phyloP scores from a whole-genome alignment of 1,140 invertebrate species.

The Chionoecetes opilio region DNA sequence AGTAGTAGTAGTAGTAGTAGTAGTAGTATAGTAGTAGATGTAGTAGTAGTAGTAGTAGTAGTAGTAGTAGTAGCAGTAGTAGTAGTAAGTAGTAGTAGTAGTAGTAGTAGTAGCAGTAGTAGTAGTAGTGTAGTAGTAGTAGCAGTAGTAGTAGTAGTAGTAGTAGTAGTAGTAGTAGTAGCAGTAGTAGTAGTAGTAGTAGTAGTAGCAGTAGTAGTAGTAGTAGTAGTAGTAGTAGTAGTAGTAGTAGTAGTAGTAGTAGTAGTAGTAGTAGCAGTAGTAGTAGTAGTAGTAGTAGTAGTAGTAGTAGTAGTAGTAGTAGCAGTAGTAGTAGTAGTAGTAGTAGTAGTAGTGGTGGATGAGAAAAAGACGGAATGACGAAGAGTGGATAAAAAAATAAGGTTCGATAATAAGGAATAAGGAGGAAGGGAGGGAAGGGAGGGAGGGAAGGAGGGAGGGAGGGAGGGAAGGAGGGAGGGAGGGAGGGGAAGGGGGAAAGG shows the following conservation, averaged over 20 bases:
- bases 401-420: not conserved
- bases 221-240: constrained; percentile 30
- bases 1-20: constrained; percentile 29
- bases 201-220: constrained; percentile 29
- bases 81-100: too few relatives aligned
- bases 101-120: too few relatives aligned
- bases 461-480: not conserved
- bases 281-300: constrained; percentile 39
- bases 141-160: too few relatives aligned
- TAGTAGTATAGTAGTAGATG: too few relatives aligned
- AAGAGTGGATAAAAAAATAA: not conserved
- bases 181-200: constrained; percentile 6
- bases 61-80: too few relatives aligned
- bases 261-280: constrained; percentile 21
- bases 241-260: not conserved
- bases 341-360: not conserved
- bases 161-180: too few relatives aligned
- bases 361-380: not conserved
- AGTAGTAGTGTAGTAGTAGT: too few relatives aligned
- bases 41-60: not conserved
- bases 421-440: not conserved
- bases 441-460: not conserved
- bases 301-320: constrained; percentile 39
- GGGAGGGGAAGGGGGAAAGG: not conserved
- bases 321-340: constrained; percentile 55